Evolutionary conservation across 2,797 vertebrate genomes (phyloP), one percentile per base, ranked within the genome.

Genomic region (Benthosema pterotum): DNA sequence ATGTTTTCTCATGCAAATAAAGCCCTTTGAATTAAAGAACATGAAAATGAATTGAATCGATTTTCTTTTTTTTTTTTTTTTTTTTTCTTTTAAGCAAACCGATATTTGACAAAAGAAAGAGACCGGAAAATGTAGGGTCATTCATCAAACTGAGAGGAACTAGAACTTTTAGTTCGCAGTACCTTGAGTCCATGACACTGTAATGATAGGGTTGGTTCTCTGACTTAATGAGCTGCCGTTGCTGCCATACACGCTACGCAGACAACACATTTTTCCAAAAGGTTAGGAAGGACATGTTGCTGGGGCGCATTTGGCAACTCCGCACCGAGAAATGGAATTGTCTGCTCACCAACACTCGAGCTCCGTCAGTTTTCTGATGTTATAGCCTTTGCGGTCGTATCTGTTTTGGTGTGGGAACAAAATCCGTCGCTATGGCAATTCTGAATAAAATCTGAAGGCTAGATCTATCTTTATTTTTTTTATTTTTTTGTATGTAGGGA

Each of bases 181-280:
- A 70, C 67, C 70, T 65, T 79, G 71, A 67, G 69, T 75, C 66
- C 50, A 60, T 79, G 80, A 79, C 76, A 65, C 48, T 61, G 48
- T 77, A 75, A 86, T 87, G 77, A 84, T 14, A 79, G 72, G 72
- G 42, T 80, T 71, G 28, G 38, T 80, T 71, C 38, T 38, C 68
- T n/a, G 52, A 43, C 63, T 69, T 83, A 84, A 71, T 71, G 54
- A 74, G 61, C 65, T 72, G 55, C 46, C 32, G 45, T 69, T 70
- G 60, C 56, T 78, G 52, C 63, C 22, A 46, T 70, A 46, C 69
- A 65, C 76, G 79, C 69, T 72, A 78, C 84, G 79, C 63, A 51
- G 64, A 84, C 80, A 82, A 77, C 79, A 88, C 74, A 88, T 86
- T 90, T 89, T 92, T 84, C 87, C n/a, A n/a, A 88, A 61, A 57